These are phyloP conservation scores for Thamnophis elegans DNA, from an alignment of 2,797 vertebrate species.

Conservation along the genomic window DNA sequence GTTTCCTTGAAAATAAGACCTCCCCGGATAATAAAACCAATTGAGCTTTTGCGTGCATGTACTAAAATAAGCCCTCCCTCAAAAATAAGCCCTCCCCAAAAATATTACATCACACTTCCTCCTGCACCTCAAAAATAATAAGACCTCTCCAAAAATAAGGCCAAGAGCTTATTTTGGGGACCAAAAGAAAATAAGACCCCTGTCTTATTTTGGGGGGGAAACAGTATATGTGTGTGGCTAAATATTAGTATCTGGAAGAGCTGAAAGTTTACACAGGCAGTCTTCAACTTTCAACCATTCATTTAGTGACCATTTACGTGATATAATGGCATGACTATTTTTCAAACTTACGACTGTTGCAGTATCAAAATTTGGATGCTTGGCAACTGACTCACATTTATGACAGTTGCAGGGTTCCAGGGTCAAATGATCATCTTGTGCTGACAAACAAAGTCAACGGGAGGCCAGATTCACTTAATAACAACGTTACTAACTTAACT, in stretches of 20 bases:
- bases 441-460: not conserved
- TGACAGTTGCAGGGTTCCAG: not conserved
- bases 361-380: not conserved
- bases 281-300: not conserved
- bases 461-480: not conserved
- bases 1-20: too few species aligned
- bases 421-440: not conserved
- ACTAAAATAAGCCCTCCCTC: too few species aligned
- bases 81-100: too few species aligned
- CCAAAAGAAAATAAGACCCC: too few species aligned
- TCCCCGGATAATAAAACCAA: too few species aligned
- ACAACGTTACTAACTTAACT: not conserved
- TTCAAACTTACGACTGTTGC: not conserved
- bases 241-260: not conserved
- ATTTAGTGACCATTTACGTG: not conserved
- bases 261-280: slow-evolving; percentile 27
- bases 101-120: too few species aligned
- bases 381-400: not conserved
- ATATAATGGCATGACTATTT: not conserved
- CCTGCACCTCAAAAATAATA: too few species aligned
- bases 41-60: too few species aligned
- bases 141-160: too few species aligned
- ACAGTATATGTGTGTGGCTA: not conserved
- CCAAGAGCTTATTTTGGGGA: too few species aligned
- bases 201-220: too few species aligned